Base-by-base conservation (phyloP, 2,888 invertebrate genomes). In the Clepsis dumicolana region DNA sequence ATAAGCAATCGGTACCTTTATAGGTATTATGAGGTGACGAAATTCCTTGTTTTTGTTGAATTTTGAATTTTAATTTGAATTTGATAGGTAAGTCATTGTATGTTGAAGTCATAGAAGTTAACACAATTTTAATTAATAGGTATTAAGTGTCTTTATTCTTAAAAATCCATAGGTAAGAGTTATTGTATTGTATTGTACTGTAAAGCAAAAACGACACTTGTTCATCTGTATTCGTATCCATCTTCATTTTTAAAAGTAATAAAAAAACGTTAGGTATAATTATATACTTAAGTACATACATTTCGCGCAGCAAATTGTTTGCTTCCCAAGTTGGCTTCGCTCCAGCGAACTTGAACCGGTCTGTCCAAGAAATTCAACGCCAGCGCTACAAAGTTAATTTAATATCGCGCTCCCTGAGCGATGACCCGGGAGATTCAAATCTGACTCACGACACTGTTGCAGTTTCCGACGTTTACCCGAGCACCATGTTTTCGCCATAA, bases 371-470 rank as follows among this genome's bases (percentile, higher is more conserved):
- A 68, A 62, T 73, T 73, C 65, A 56, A 72, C 71, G 62, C 64
- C 54, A 61, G 48, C 61, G 38, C 66, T 68, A 60, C 65, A 70
- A 66, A 72, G 71, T 74, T 75, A 67, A 76, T 73, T 77, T 74
- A 74, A 77, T 72, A 73, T 72, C 63, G 50, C 64, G 52, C 64
- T 70, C 66, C 56, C 69, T 52, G 59, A 64, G 62, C 65, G 38
- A 70, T 71, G 71, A 72, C 64, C 48, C 64, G 60, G 52, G 70
- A 75, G 52, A 68, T 44, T 32, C 18, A 29, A 29, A 57, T 41
- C 52, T 24, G 32, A 63, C 50, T 38, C 62, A 56, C 41, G 41
- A 41, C 48, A 52, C 57, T 52, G 59, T 16, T 21, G 50, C 50
- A 56, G 14, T 57, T 18, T 21, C 16, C 10, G 18, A 18, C 53